phyloP scores from a whole-genome alignment of 2,113 vertebrate genomes.

The Petromus typicus region DNA sequence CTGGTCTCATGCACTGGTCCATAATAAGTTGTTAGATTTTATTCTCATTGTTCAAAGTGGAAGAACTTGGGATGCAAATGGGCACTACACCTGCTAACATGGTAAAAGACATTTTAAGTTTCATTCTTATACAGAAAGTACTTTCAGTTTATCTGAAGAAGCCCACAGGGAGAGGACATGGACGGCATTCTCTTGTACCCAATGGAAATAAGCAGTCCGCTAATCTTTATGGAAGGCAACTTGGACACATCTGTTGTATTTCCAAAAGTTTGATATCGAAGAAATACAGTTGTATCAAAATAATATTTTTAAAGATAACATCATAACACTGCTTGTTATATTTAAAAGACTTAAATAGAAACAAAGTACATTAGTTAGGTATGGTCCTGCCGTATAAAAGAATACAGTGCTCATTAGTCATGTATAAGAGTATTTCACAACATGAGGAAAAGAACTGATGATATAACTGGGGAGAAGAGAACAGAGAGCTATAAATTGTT shows the following conservation, averaged over 20 bases:
- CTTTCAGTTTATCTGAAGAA: not conserved
- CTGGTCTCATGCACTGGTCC: not conserved
- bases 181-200: not conserved
- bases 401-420: not conserved
- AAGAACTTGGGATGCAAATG: not conserved
- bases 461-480: not conserved
- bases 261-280: not conserved
- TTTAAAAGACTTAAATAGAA: constrained; percentile 31
- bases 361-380: not conserved
- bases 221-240: not conserved
- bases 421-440: not conserved
- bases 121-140: not conserved
- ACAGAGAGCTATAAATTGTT: not conserved
- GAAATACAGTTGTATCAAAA: not conserved
- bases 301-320: not conserved
- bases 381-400: not conserved
- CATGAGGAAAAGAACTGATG: not conserved
- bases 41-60: not conserved
- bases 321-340: not conserved
- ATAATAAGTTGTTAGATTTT: not conserved
- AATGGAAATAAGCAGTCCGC: not conserved
- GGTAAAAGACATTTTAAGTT: not conserved
- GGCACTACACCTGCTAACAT: not conserved
- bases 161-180: not conserved
- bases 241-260: not conserved